Base-by-base conservation (phyloP, 2,797 vertebrate species). In the Malurus splendens region DNA sequence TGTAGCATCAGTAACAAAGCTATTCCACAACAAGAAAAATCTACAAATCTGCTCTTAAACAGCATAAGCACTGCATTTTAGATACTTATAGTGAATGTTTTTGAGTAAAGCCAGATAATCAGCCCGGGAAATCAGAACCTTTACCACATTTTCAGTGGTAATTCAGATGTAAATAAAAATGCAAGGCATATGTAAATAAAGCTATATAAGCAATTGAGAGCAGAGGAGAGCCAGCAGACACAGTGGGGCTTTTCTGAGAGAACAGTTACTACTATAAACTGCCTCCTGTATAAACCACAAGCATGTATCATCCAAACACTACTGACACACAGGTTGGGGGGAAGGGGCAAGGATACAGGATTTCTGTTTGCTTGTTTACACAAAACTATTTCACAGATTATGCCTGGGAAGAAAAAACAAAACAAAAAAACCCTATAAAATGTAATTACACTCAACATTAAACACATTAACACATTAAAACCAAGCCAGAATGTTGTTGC, bases 291-390 rank as follows among this genome's bases (percentile, higher is more conserved):
- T 13, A 78, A 90, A 87, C 76, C 38, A 0, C 55, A 81, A 78
- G 55, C 7, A 4, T 32, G 17, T n/a, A 42, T 57, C 55, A 93
- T 39, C 64, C 59, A 51, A 65, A 73, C 1, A 17, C 59, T 93
- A 76, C 59, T 83, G 73, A 78, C 24, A 6, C 61, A 44, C 61
- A 86, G 70, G 82, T 13, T 75, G 28, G 38, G n/a, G 59, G 32
- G 23, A 82, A 90, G 60, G 67, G 45, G 32, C 19, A 82, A 90
- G 60, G 67, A 42, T 55, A 84, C n/a, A 36, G 32, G 44, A 55
- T 14, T 87, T 82, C n/a, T 87, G 65, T 83, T 92, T 81, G 61
- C 62, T 72, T 89, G 51, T 77, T 81, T 90, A 79, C 15, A 77
- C 50, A 57, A 79, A 82, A 18, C 33, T 79, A 77, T 60, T 66